These are phyloP conservation scores for Drosophila robusta DNA, from an alignment of 2,888 invertebrate species.

Conservation along the genomic window DNA sequence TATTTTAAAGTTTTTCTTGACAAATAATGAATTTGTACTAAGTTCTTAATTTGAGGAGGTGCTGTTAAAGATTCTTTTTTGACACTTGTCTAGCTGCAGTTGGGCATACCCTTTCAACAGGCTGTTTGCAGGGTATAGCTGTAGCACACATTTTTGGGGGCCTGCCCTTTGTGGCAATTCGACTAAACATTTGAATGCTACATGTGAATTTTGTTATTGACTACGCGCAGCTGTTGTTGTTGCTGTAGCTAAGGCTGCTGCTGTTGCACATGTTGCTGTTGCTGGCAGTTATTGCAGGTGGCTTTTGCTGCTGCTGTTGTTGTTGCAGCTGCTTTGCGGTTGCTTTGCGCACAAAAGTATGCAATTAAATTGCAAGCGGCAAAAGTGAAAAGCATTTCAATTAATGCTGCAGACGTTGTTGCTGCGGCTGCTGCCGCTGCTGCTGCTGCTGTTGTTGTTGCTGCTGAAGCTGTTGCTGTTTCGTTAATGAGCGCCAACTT, in stretches of 20 bases:
- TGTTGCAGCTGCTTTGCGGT: slow-evolving; percentile 39
- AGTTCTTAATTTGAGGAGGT: too few relatives aligned
- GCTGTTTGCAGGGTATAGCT: slow-evolving; percentile 15
- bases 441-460: slow-evolving; percentile 37
- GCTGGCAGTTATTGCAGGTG: slow-evolving; percentile 23
- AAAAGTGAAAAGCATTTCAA: slow-evolving; percentile 79
- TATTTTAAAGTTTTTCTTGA: neutral
- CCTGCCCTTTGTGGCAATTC: slow-evolving; percentile 3
- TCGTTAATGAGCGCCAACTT: slow-evolving; percentile 75
- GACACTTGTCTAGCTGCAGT: neutral
- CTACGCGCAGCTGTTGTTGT: slow-evolving; percentile 28
- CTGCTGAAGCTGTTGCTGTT: slow-evolving; percentile 33
- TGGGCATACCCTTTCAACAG: neutral
- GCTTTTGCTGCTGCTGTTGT: slow-evolving; percentile 11
- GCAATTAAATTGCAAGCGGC: slow-evolving; percentile 66
- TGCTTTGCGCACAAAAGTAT: slow-evolving; percentile 62
- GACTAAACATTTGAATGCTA: slow-evolving; percentile 32
- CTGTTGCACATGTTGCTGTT: slow-evolving; percentile 6
- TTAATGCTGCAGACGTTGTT: slow-evolving; percentile 58
- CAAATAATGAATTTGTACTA: too few relatives aligned
- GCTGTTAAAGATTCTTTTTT: too few relatives aligned
- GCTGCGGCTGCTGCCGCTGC: slow-evolving; percentile 4
- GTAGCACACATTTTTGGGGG: slow-evolving; percentile 5
- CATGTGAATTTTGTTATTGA: slow-evolving; percentile 33
- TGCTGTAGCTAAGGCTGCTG: slow-evolving; percentile 14